Percentiles rank a stretch among this genome's conserved stretches.
Evolutionary conservation across 2,888 invertebrate genomes (phyloP).

Genomic region (Julus scanicus): DNA sequence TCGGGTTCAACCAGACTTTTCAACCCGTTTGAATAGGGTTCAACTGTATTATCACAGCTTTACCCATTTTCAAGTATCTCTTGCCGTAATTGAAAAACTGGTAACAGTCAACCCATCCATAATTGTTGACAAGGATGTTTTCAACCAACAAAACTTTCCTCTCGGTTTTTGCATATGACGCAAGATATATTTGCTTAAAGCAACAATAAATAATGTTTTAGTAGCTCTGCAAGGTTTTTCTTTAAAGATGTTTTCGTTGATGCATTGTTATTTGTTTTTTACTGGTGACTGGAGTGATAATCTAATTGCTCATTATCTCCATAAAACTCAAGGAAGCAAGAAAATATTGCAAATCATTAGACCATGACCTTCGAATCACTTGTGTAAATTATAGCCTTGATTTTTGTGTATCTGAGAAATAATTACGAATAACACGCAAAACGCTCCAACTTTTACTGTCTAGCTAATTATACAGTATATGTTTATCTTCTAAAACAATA

Average conservation of each 20-base stretch:
- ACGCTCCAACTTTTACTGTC: not conserved
- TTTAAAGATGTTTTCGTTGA: too few relatives aligned
- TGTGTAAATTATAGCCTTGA: not conserved
- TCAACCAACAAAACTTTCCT: not conserved
- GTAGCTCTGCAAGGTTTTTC: not conserved
- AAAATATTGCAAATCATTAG: slow-evolving; percentile 30
- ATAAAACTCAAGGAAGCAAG: not conserved
- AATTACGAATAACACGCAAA: not conserved
- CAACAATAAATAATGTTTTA: not conserved
- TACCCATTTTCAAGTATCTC: too few relatives aligned
- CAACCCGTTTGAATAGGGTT: too few relatives aligned
- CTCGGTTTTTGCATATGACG: not conserved
- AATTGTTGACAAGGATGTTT: too few relatives aligned
- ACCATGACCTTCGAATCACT: not conserved
- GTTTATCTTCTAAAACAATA: not conserved
- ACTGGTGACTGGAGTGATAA: too few relatives aligned
- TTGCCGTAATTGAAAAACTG: too few relatives aligned
- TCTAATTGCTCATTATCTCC: too few relatives aligned
- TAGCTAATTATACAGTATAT: not conserved
- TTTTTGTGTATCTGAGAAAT: not conserved
- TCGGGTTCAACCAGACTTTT: too few relatives aligned
- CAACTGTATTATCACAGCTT: too few relatives aligned
- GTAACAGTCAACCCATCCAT: too few relatives aligned
- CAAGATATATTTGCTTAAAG: not conserved
- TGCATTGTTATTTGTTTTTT: too few relatives aligned